Conservation (phyloP, 2,797 vertebrate genomes). For the Hephaestus fuliginosus region DNA sequence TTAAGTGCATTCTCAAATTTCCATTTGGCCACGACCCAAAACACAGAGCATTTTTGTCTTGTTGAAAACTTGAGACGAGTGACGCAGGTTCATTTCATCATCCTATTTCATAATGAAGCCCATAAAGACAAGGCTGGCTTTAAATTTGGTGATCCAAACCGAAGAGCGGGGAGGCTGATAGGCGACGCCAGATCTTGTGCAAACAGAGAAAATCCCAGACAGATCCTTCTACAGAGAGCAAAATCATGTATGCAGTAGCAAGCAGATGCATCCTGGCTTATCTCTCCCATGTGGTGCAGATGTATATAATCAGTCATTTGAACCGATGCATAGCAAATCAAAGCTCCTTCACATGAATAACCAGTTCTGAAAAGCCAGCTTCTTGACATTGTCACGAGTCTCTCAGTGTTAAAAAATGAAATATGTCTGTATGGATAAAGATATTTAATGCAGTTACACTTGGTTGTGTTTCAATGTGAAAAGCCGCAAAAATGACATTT, state of each 20-base stretch:
- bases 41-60: conserved; percentile 3
- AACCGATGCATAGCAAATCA: conserved; percentile 42
- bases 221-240: background rate
- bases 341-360: conserved; percentile 12
- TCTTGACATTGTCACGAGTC: conserved; percentile 4
- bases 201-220: conserved; percentile 35
- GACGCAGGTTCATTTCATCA: conserved; percentile 2
- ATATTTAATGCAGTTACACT: conserved; percentile 35
- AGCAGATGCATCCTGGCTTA: conserved; percentile 40
- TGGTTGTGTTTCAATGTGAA: conserved; percentile 34
- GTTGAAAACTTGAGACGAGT: conserved; percentile 4
- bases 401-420: background rate
- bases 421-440: conserved; percentile 20
- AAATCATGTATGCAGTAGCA: conserved; percentile 4
- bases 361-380: conserved; percentile 5
- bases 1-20: conserved; percentile 52
- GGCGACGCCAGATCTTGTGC: background rate
- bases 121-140: conserved; percentile 10
- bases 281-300: conserved; percentile 23
- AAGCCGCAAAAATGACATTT: conserved; percentile 47
- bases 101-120: conserved; percentile 11
- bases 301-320: conserved; percentile 34
- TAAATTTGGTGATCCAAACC: background rate
- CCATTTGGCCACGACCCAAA: conserved; percentile 36
- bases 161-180: background rate